Base-by-base conservation (phyloP, 2,888 invertebrate species). In the Agapostemon virescens region DNA sequence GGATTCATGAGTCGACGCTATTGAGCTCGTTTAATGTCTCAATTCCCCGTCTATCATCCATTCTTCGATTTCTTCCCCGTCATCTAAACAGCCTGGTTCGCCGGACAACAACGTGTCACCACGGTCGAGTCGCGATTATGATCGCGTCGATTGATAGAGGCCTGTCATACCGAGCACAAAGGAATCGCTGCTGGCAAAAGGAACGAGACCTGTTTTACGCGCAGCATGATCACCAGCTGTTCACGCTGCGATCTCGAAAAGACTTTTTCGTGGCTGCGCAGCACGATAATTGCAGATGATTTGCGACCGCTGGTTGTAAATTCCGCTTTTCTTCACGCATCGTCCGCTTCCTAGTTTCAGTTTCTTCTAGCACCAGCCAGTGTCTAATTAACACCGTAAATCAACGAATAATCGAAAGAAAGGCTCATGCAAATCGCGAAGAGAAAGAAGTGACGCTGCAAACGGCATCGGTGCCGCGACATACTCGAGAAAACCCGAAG, bases 201-300 rank as follows among this genome's bases (percentile, higher is more conserved):
- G n/a, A 67, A n/a, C 33, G 11, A 17, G 68, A 61, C 33, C 42
- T 15, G 11, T 20, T 42, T 15, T 20, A 6, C 30, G 15, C 36
- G 9, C 7, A 42, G 42, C 70, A 69, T 70, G 73, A 52, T 80
- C 81, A 45, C 58, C 40, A 72, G 61, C 58, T 73, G 13, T 74
- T 72, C 76, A 36, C 33, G 20, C 71, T 38, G 67, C 77, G 87
- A 86, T 87, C 81, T 69, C 75, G 23, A 5, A 36, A 17, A 40
- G 23, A 55, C 26, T 11, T 45, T 74, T 84, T 87, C 86, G 84
- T 82, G 79, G 82, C 79, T 42, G 84, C 84, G 88, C 89, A 85
- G 87, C 85, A 83, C 87, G 88, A 88, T 90, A 90, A 91, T 91
- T 90, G 90, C 89, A 85, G 88, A 89, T 87, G 88, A 89, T 89